phyloP scores from a whole-genome alignment of 2,797 vertebrate genomes.

The Mormyrus hasselquistii region DNA sequence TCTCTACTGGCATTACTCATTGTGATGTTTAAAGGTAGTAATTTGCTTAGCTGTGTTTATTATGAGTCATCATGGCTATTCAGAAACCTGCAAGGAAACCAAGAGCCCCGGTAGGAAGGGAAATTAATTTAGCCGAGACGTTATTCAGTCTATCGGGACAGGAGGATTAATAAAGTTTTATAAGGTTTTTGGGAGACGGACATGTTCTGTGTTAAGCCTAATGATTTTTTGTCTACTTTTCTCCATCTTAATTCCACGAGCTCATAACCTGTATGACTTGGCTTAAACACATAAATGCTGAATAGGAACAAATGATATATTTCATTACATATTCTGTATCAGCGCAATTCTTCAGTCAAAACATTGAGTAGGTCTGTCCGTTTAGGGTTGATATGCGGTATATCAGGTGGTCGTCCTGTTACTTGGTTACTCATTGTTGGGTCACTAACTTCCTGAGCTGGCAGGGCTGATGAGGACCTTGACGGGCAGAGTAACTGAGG shows the following conservation, averaged over 20 bases:
- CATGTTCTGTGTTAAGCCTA: background rate
- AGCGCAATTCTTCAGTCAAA: background rate
- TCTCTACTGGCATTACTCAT: conserved; percentile 32
- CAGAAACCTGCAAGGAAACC: conserved; percentile 24
- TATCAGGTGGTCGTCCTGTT: background rate
- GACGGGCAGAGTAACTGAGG: background rate
- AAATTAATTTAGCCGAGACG: conserved; percentile 46
- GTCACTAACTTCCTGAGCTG: background rate
- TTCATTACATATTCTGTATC: background rate
- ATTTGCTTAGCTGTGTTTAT: conserved; percentile 51
- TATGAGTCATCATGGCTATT: conserved; percentile 35
- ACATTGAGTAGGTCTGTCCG: background rate
- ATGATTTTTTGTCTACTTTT: background rate
- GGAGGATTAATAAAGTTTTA: background rate
- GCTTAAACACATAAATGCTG: background rate
- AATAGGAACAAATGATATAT: background rate
- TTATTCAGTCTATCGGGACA: conserved; percentile 17
- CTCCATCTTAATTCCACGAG: background rate
- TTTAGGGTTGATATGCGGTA: background rate
- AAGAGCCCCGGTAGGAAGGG: conserved; percentile 47
- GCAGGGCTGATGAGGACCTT: background rate
- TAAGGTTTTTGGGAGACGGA: background rate
- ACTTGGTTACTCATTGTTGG: background rate
- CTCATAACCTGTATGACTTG: background rate
- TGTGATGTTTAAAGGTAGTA: conserved; percentile 43